phyloP scores from a whole-genome alignment of 2,888 invertebrate species.

The Pristionchus fissidentatus region DNA sequence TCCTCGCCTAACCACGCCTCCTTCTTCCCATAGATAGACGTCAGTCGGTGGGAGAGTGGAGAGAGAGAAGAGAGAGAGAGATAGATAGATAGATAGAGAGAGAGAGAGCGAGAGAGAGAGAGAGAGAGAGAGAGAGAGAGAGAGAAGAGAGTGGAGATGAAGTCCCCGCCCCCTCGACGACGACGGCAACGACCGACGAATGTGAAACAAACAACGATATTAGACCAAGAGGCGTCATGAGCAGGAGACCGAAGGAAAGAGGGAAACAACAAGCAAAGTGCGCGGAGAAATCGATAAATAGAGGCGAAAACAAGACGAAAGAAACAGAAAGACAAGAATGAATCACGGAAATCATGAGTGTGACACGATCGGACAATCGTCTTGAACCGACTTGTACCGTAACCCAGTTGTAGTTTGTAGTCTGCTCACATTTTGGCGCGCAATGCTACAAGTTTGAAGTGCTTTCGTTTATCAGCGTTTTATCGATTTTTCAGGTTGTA shows the following conservation, averaged over 20 bases:
- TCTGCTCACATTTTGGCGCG: slow-evolving; percentile 31
- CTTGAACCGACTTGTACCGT: slow-evolving; percentile 29
- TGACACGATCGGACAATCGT: background rate
- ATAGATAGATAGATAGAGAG: background rate
- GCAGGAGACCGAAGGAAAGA: background rate
- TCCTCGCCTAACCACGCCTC: background rate
- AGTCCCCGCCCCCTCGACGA: slow-evolving; percentile 15
- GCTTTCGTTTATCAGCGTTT: background rate
- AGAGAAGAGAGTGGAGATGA: background rate
- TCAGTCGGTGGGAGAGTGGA: too few relatives aligned
- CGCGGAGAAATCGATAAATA: background rate
- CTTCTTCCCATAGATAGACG: slow-evolving; percentile 40
- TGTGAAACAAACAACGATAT: slow-evolving; percentile 44
- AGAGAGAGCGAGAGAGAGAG: background rate
- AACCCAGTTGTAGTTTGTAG: slow-evolving; percentile 41
- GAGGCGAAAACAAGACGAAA: background rate
- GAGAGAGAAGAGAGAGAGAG: background rate
- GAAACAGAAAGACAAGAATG: slow-evolving; percentile 22
- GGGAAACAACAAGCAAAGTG: background rate
- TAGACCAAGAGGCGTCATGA: slow-evolving; percentile 39
- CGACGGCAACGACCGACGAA: slow-evolving; percentile 2
- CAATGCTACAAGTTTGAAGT: background rate
- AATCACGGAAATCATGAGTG: background rate
- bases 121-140: background rate
- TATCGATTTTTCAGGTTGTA: background rate